Evolutionary conservation across 1,140 invertebrate genomes (phyloP), one percentile per base, ranked within the genome.

Genomic region (Dendroctonus ponderosae): DNA sequence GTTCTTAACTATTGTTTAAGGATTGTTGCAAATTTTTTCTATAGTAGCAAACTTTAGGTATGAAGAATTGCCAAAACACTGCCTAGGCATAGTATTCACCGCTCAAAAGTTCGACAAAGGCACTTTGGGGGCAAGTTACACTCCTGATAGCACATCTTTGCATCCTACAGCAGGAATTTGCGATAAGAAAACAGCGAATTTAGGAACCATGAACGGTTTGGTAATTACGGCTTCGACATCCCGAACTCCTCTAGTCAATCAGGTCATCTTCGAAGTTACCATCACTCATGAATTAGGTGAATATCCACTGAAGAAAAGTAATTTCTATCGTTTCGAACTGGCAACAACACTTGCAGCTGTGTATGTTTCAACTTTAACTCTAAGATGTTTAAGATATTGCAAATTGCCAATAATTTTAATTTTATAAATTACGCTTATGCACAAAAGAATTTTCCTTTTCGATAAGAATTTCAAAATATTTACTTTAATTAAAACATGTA

Each of bases 61-160:
- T 54, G 70, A 71, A 67, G 51, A 56, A 71, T 73, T 61, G 68
- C 72, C 46, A 62, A 69, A 75, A 72, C 74, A 69, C 70, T 77
- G 69, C 67, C 61, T 74, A 7, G 71, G 70, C 8, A 53, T 72
- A 7, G 38, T 57, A 11, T 71, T 74, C 48, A 71, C 69, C 14
- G 71, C 65, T 9, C 71, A 71, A 59, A 66, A 66, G 44, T 74
- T 74, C 38, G 48, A 67, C 9, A 56, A 68, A n/a, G 49, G 66
- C 12, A 62, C 68, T 5, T 57, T 74, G 26, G 72, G 72, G 37
- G 65, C 71, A 6, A 72, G 71, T 48, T 74, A 68, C 50, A 70
- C 69, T 8, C 62, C 69, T 8, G 58, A 62, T 14, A 51, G 46
- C 41, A 46, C 38, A 5, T 15, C 14, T 38, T 41, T 66, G 5